phyloP scores from a whole-genome alignment of 2,797 vertebrate species.

The Phrynocephalus forsythii region DNA sequence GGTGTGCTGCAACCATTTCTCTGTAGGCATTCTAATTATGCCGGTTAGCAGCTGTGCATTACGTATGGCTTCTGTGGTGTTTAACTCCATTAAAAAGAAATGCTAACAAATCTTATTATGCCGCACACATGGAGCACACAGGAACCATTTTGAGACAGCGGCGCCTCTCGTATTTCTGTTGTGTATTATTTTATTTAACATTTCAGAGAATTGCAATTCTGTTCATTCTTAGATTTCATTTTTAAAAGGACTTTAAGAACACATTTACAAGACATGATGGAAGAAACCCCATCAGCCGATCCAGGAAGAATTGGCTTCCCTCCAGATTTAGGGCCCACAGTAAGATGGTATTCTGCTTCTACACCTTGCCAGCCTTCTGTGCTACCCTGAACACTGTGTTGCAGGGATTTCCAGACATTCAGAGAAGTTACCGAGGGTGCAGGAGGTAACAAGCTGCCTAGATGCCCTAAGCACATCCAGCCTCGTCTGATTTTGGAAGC shows the following conservation, averaged over 20 bases:
- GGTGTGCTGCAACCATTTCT: neutral
- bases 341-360: too few species aligned
- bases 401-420: too few species aligned
- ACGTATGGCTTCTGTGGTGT: constrained; percentile 16
- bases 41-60: constrained; percentile 16
- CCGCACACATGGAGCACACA: accelerated
- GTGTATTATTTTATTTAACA: neutral
- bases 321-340: too few species aligned
- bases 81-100: accelerated
- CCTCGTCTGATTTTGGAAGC: too few species aligned
- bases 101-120: constrained; percentile 13
- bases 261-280: neutral
- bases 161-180: too few species aligned
- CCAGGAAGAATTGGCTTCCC: too few species aligned
- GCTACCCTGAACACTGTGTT: too few species aligned
- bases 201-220: neutral
- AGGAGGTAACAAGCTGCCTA: too few species aligned
- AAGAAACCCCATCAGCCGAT: too few species aligned
- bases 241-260: neutral
- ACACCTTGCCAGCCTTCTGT: too few species aligned
- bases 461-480: too few species aligned
- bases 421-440: too few species aligned
- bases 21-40: constrained; percentile 16
- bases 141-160: neutral
- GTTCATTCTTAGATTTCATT: neutral